Percentiles rank a stretch among this genome's conserved stretches.
Conservation (phyloP, 2,113 vertebrate genomes). For the Vulpes lagopus region DNA sequence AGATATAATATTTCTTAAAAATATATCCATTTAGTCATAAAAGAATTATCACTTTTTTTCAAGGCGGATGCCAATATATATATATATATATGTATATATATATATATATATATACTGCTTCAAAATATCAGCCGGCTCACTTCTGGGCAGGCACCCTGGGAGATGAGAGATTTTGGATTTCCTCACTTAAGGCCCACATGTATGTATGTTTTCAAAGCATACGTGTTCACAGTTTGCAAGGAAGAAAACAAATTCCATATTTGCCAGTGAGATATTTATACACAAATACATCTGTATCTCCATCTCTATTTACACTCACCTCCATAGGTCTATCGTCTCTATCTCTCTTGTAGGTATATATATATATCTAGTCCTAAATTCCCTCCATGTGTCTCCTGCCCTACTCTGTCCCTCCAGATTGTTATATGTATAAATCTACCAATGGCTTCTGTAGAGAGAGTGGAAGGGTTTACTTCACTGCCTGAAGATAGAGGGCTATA, state of each 20-base stretch:
- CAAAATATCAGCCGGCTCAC: too few species aligned
- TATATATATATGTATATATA: too few species aligned
- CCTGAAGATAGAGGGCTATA: neutral
- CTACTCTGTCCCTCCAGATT: neutral
- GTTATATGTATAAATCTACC: neutral
- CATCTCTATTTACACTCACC: neutral
- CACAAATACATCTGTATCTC: neutral
- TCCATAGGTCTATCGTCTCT: neutral
- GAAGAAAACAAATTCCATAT: neutral
- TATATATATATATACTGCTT: too few species aligned
- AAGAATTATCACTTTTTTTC: neutral
- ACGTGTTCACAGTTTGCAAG: neutral
- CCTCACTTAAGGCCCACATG: neutral
- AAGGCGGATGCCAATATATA: neutral
- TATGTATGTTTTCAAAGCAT: neutral
- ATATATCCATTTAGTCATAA: neutral
- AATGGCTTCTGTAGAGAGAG: neutral
- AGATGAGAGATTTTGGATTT: neutral
- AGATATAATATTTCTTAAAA: conserved; percentile 7
- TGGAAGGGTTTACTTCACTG: neutral
- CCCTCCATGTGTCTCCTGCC: neutral
- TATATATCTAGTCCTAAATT: neutral
- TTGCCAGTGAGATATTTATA: neutral
- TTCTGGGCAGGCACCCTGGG: neutral
- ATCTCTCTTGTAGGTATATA: neutral